phyloP scores from a whole-genome alignment of 2,888 invertebrate genomes.

The Thysanoteuthis rhombus region DNA sequence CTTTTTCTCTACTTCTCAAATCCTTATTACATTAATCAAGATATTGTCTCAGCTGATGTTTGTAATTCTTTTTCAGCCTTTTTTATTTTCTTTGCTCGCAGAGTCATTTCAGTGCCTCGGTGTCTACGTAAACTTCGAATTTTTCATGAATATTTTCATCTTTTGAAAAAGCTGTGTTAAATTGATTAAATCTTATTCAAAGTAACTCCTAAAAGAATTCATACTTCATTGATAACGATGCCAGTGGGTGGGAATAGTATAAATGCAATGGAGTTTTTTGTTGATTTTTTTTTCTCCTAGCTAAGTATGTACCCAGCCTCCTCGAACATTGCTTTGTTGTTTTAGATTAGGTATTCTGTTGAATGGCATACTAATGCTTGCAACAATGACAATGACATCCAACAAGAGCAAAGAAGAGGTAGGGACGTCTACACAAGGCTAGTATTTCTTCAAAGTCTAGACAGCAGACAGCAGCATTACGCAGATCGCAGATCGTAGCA shows the following conservation, averaged over 20 bases:
- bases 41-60: background rate
- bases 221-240: background rate
- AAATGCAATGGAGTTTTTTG: background rate
- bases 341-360: background rate
- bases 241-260: background rate
- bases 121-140: no score
- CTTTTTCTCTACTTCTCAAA: background rate
- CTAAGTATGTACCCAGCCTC: background rate
- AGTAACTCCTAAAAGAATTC: no score
- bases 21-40: slow-evolving; percentile 12
- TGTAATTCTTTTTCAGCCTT: no score
- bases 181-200: no score
- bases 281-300: no score
- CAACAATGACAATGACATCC: background rate
- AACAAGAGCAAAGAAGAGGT: background rate
- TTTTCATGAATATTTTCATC: no score
- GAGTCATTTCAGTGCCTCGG: no score
- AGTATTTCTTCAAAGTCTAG: background rate
- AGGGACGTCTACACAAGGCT: background rate
- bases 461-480: background rate
- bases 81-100: no score
- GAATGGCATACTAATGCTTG: background rate
- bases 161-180: no score
- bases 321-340: background rate
- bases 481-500: background rate